phyloP scores from a whole-genome alignment of 1,140 invertebrate genomes.

The Polyergus mexicanus region DNA sequence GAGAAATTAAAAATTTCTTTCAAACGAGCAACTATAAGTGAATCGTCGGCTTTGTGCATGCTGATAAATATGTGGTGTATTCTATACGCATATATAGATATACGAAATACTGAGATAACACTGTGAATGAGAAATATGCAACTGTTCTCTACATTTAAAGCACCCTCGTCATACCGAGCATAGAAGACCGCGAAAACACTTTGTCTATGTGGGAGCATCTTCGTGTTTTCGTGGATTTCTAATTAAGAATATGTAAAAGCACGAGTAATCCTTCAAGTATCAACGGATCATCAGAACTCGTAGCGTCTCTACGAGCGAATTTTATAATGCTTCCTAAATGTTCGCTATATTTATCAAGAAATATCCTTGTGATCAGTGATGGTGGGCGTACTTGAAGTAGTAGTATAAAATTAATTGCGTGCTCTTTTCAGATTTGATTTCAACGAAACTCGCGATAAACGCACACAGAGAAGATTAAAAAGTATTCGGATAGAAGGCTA shows the following conservation, averaged over 20 bases:
- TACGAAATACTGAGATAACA: constrained; percentile 66
- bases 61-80: constrained; percentile 66
- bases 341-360: constrained; percentile 65
- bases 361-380: constrained; percentile 65
- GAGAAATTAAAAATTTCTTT: not conserved
- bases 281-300: constrained; percentile 14
- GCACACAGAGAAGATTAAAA: not conserved
- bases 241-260: constrained; percentile 56
- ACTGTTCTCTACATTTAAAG: constrained; percentile 66
- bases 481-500: not conserved
- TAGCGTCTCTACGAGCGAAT: constrained; percentile 31
- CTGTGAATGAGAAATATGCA: constrained; percentile 62
- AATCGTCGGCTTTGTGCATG: constrained; percentile 64
- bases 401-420: not conserved
- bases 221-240: constrained; percentile 1
- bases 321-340: constrained; percentile 74
- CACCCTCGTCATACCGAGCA: constrained; percentile 59
- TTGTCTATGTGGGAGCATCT: not conserved
- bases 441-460: not conserved
- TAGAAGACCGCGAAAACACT: not conserved
- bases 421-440: constrained; percentile 13
- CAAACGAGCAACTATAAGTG: not conserved
- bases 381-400: constrained; percentile 13
- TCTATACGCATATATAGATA: constrained; percentile 69
- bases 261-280: constrained; percentile 42